A percentile compares a stretch with the other conserved stretches of the same genome.
Conservation (phyloP, 2,888 invertebrate species). For the Vesta saturnalis region DNA sequence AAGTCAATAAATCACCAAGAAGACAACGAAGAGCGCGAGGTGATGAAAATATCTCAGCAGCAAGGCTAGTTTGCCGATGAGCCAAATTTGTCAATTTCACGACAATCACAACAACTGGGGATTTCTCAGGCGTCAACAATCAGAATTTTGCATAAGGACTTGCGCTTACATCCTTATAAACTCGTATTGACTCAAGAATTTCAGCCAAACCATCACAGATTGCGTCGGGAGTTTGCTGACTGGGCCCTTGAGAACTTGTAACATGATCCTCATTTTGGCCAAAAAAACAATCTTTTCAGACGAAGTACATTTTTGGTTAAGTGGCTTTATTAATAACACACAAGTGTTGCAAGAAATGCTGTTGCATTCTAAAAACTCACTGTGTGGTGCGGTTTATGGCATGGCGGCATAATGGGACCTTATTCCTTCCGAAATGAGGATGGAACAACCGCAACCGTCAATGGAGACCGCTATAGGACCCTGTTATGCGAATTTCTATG, state of each 20-base stretch:
- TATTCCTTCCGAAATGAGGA: no score
- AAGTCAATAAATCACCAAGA: conserved; percentile 18
- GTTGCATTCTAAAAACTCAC: conserved; percentile 51
- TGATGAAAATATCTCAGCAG: conserved; percentile 22
- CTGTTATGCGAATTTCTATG: conserved; percentile 43
- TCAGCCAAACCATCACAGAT: no score
- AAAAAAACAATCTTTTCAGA: conserved; percentile 26
- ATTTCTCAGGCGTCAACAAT: conserved; percentile 25
- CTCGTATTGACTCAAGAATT: conserved; percentile 22
- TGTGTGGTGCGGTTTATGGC: conserved; percentile 55
- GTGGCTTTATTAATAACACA: conserved; percentile 34
- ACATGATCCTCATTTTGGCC: conserved; percentile 22
- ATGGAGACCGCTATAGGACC: conserved; percentile 48
- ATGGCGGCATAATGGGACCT: conserved; percentile 38
- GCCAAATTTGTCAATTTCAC: no score
- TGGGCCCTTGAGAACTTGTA: conserved; percentile 21
- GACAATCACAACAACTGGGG: conserved; percentile 11
- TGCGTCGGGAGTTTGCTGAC: conserved; percentile 13
- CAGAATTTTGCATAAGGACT: conserved; percentile 23
- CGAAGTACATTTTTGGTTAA: conserved; percentile 22
- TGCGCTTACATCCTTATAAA: conserved; percentile 24
- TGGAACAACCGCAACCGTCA: conserved; percentile 50
- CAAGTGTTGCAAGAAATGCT: conserved; percentile 45
- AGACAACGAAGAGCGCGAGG: conserved; percentile 14
- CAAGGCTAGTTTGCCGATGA: conserved; percentile 21